phyloP scores from a whole-genome alignment of 2,113 vertebrate genomes.

The Maccullochella peelii region DNA sequence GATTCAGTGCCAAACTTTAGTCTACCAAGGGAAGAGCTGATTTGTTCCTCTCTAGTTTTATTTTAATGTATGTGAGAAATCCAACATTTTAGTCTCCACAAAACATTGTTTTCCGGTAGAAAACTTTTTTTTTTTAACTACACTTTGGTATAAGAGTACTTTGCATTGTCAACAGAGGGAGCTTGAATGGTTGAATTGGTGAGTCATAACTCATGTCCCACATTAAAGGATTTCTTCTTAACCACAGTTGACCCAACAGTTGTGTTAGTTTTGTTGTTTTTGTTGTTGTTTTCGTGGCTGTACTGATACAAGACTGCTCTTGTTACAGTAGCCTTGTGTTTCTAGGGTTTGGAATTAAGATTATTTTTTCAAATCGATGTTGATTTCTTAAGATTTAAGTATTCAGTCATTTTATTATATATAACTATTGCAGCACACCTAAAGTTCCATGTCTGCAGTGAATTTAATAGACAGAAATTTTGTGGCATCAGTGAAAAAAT shows the following conservation, averaged over 20 bases:
- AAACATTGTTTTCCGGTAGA: neutral
- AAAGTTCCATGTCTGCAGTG: neutral
- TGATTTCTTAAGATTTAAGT: neutral
- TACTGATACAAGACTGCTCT: neutral
- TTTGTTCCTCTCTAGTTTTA: neutral
- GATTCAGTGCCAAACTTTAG: neutral
- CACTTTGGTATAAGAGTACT: neutral
- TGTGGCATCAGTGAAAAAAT: neutral
- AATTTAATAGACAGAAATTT: neutral
- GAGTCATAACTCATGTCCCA: conserved; percentile 27
- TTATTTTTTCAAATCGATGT: neutral
- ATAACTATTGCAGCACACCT: neutral
- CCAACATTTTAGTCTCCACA: neutral
- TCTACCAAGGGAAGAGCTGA: neutral
- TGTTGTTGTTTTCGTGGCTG: neutral
- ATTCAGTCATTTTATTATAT: neutral
- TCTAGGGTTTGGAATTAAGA: neutral
- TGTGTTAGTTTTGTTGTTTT: neutral
- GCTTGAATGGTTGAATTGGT: neutral
- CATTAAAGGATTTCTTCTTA: conserved; percentile 10
- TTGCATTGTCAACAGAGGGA: neutral
- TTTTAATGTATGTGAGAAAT: neutral
- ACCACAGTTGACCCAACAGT: neutral
- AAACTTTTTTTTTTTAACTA: neutral
- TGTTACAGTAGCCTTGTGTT: neutral